Evolutionary conservation across 2,113 vertebrate genomes (phyloP), one percentile per base, ranked within the genome.

Genomic region (human): DNA sequence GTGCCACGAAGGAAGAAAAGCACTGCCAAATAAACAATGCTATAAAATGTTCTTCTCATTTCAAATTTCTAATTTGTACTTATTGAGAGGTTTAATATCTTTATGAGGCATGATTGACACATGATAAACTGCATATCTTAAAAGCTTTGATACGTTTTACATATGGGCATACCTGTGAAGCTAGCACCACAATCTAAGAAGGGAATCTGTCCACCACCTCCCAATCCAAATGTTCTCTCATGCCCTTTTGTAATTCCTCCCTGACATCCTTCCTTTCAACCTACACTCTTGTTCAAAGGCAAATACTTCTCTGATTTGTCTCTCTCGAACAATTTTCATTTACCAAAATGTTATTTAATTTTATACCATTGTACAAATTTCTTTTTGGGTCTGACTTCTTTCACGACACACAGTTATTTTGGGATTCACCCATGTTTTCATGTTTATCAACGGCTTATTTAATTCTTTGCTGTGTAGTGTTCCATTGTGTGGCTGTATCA

Each of bases 401-500:
- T 59, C 40, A 10, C 0, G 20, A 11, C n/a, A 55, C 66, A 11
- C 3, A 23, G 10, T 32, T 85, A 2, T 50, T 35, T 25, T 55
- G 66, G 45, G 82, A 40, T 7, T 48, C 7, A 14, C 0, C 48
- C 1, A 5, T 8, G 5, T 35, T 17, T 18, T 7, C 35, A 22
- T 8, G 0, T 2, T 5, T 0, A 2, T 66, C 75, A 23, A 22
- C 4, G 6, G n/a, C 35, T 45, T 61, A 20, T 27, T 30, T 5
- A 0, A 23, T 6, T 48, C 22, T 4, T 14, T 9, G 40, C 25
- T 50, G 40, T 43, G 11, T 1, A 23, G 35, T 17, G 17, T 30
- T 20, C 55, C 32, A 0, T 7, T 5, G 17, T 2, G 14, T 4
- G 18, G 8, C 10, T 4, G 23, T 1, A 6, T 25, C 20, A 70